Evolutionary conservation across 1,140 invertebrate genomes (phyloP), one percentile per base, ranked within the genome.

Genomic region (Microplitis mediator): DNA sequence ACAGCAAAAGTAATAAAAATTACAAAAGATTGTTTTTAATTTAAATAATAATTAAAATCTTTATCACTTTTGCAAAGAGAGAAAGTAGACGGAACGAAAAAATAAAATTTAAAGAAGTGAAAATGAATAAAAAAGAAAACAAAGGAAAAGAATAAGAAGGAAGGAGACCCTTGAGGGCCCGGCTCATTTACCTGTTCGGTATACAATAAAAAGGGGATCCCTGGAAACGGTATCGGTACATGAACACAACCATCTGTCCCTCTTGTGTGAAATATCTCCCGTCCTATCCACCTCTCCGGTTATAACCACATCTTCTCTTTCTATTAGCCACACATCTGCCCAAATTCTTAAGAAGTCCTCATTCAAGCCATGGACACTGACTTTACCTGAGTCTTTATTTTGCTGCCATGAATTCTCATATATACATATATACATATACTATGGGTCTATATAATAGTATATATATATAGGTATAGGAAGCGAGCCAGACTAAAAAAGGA

Each of bases 261-360:
- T 68, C 50, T 56, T 58, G 56, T 58, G 56, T 23, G 11, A 45
- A 45, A 45, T 45, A 45, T 45, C 11, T 31, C 16, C 16, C 56
- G 16, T 31, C 56, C 23, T 58, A 31, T 58, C 16, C 56, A 9
- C 32, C 16, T 58, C 39, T 45, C 6, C 11, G 11, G 39, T 45
- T 45, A 45, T 11, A 45, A 35, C 32, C n/a, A 23, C 45, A 34
- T 66, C 14, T 16, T 36, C 16, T 69, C 34, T 69, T 60, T 36
- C 45, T 31, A 58, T 36, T 36, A 32, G 58, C 56, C 62, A 74
- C 77, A 76, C 82, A 84, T 82, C 82, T 82, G 80, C 79, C 76
- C 72, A 74, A 74, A 80, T 82, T 82, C 79, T 77, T 65, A 75
- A 79, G 78, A 80, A 80, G 71, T 79, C 79, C 79, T 84, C 81